Conservation (phyloP, 2,797 vertebrate genomes). For the Gadopsis marmoratus region DNA sequence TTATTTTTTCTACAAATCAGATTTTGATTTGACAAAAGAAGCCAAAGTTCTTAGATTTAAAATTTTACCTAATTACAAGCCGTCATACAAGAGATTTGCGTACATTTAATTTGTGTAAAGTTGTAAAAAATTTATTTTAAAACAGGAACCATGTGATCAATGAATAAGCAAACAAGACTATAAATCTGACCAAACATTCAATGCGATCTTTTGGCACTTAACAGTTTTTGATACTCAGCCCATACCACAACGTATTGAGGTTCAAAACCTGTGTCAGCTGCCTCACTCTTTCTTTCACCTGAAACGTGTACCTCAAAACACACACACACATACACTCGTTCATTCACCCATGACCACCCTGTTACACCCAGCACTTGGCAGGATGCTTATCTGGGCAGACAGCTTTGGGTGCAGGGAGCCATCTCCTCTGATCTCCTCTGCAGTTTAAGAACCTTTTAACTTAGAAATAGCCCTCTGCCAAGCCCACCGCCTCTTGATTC, state of each 20-base stretch:
- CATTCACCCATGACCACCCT: conserved; percentile 78
- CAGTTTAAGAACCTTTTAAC: conserved; percentile 86
- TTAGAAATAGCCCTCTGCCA: conserved; percentile 79
- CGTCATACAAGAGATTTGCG: background rate
- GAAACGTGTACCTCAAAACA: conserved; percentile 55
- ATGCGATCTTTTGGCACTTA: background rate
- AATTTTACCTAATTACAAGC: background rate
- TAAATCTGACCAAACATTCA: conserved; percentile 15
- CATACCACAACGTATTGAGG: background rate
- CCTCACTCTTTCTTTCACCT: conserved; percentile 51
- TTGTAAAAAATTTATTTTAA: background rate
- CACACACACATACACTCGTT: conserved; percentile 46
- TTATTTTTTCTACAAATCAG: background rate
- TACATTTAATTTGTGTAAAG: background rate
- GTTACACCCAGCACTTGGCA: conserved; percentile 71
- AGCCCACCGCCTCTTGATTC: conserved; percentile 77
- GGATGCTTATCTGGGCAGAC: conserved; percentile 83
- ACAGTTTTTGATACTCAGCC: background rate
- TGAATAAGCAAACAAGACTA: background rate
- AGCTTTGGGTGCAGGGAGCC: conserved; percentile 76
- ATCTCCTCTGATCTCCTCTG: conserved; percentile 82
- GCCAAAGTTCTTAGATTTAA: background rate
- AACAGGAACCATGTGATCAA: background rate
- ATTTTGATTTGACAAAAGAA: conserved; percentile 10
- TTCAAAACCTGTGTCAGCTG: conserved; percentile 37